A percentile compares a stretch with the other conserved stretches of the same genome.
Conservation (phyloP, 2,113 vertebrate species). For the Marmota monax region DNA sequence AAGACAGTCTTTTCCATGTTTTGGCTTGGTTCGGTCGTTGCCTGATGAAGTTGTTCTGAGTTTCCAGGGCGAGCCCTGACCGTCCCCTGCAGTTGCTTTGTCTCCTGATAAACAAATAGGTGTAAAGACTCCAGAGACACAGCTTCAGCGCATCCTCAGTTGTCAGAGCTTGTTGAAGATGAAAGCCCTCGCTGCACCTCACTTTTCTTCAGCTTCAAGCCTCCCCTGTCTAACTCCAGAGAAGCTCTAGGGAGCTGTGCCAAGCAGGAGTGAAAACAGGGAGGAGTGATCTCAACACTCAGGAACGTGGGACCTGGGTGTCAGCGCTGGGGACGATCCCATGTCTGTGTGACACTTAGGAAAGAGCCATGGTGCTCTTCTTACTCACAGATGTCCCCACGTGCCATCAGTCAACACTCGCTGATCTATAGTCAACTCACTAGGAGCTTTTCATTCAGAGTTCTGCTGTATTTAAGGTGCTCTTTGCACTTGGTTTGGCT, state of each 20-base stretch:
- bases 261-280: not conserved
- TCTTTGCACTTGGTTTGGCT: not conserved
- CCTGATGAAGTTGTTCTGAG: not conserved
- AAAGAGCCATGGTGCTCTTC: not conserved
- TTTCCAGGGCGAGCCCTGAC: not conserved
- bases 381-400: not conserved
- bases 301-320: fast-evolving
- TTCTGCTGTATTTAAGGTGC: not conserved
- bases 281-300: fast-evolving
- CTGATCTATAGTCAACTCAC: not conserved
- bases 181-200: not conserved
- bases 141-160: not conserved
- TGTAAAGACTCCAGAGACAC: not conserved
- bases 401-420: not conserved
- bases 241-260: not conserved
- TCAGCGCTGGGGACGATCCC: fast-evolving
- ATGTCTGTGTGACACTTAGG: no score
- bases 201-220: not conserved
- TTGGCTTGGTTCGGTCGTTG: not conserved
- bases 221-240: not conserved
- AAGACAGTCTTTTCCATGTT: not conserved
- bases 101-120: not conserved
- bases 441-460: not conserved
- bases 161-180: not conserved
- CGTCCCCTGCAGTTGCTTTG: not conserved